Base-by-base conservation (phyloP, 2,113 vertebrate species). In the Dromas ardeola region DNA sequence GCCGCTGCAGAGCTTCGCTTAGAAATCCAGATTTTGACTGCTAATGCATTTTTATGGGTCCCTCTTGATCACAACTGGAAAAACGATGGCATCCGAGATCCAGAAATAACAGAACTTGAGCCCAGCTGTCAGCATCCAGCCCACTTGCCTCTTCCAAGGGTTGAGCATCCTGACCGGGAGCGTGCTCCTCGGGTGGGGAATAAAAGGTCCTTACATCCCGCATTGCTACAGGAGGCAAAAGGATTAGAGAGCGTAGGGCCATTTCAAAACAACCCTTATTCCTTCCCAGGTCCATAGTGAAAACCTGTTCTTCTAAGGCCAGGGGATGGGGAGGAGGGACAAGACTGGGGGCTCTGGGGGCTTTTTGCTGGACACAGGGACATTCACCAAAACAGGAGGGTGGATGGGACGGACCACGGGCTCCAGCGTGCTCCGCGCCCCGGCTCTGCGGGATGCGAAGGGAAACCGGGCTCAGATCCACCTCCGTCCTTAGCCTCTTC, bases 21-120 rank as follows among this genome's bases (percentile, higher is more conserved):
- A 71, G 92, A 97, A 97, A 96, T 78, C 53, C 45, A 67, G 94
- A 80, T 85, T 77, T 90, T 90, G 86, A 89, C 82, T 8, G 9
- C 91, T 96, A 94, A 96, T 91, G 91, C 89, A 85, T 94, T 98
- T 98, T 98, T 98, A 97, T 95, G 86, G 36, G 80, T 94, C 95
- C 93, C 96, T 96, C 81, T 87, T 95, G 96, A 90, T 97, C 76
- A 63, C 69, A 36, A 74, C 76, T 98, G 95, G 95, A 97, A 97
- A 98, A 98, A 94, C 2, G 5, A 98, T 88, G 81, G 93, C 76
- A 77, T 81, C 49, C 3, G 13, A 77, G 85, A 84, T 98, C 96
- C 98, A 97, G 96, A 84, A 98, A 98, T 86, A 98, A 97, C 95
- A 97, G 40, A 96, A 96, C 42, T 76, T 38, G 92, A 95, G 88